Conservation (phyloP, 2,888 invertebrate genomes). For the Agrotis ipsilon region DNA sequence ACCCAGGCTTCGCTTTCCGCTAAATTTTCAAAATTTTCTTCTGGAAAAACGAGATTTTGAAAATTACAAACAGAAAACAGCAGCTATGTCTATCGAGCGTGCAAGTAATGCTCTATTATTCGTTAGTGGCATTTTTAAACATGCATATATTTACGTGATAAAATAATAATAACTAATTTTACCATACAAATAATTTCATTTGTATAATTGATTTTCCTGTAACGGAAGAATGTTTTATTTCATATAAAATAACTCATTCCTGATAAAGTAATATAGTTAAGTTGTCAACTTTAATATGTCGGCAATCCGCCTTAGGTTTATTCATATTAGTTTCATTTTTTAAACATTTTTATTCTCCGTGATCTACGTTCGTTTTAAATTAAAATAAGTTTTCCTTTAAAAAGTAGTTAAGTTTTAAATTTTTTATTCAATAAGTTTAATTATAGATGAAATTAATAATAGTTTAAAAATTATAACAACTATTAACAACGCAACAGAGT, state of each 20-base stretch:
- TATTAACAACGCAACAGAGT: slow-evolving; percentile 43
- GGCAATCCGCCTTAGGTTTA: slow-evolving; percentile 78
- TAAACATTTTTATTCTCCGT: neutral
- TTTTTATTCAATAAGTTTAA: no score
- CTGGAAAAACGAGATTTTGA: no score
- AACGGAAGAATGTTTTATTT: neutral
- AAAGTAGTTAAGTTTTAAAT: neutral
- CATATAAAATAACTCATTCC: slow-evolving; percentile 19
- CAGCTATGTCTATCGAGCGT: no score
- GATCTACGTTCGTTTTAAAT: slow-evolving; percentile 21
- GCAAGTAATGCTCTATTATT: no score
- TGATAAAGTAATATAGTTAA: slow-evolving; percentile 37
- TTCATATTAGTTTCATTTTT: slow-evolving; percentile 35
- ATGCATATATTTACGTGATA: neutral
- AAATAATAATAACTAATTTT: neutral
- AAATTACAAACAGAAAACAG: no score
- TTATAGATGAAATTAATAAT: no score
- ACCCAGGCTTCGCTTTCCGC: no score
- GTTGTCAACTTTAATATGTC: slow-evolving; percentile 67
- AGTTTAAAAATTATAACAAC: slow-evolving; percentile 18
- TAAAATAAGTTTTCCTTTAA: slow-evolving; percentile 12
- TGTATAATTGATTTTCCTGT: neutral
- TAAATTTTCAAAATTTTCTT: no score
- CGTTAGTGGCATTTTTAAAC: no score
- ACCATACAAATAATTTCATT: neutral